phyloP scores from a whole-genome alignment of 2,113 vertebrate species.

The Rhynchomys soricoides region DNA sequence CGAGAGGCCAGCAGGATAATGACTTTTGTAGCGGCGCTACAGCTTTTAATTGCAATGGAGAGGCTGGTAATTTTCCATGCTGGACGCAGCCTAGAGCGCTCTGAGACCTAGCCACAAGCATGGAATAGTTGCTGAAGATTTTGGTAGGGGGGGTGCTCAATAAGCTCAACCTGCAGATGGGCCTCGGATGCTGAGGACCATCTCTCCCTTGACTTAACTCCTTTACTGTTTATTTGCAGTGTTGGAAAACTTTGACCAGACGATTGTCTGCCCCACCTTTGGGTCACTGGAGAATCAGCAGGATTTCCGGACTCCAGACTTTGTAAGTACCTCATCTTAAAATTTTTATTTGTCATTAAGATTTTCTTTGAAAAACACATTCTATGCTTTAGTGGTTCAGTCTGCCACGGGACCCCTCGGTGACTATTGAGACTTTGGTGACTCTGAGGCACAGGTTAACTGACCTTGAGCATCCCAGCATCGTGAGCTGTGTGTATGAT shows the following conservation, averaged over 20 bases:
- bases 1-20: not conserved
- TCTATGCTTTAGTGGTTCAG: not conserved
- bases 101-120: not conserved
- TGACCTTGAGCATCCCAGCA: not conserved
- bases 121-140: not conserved
- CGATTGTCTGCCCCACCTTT: constrained; percentile 68
- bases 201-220: not conserved
- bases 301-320: constrained; percentile 82
- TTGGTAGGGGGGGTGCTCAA: not conserved
- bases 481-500: not conserved
- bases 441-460: not conserved
- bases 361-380: not conserved
- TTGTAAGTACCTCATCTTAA: constrained; percentile 82
- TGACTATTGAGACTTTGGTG: not conserved
- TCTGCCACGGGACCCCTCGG: not conserved
- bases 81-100: not conserved
- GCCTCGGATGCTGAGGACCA: not conserved
- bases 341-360: not conserved
- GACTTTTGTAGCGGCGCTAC: not conserved
- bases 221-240: constrained; percentile 81
- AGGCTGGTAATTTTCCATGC: not conserved
- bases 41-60: not conserved
- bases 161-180: not conserved
- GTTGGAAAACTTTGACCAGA: constrained; percentile 84
- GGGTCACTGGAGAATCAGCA: constrained; percentile 79